Conservation (phyloP, 2,113 vertebrate species). For the Bothrops jararaca region DNA sequence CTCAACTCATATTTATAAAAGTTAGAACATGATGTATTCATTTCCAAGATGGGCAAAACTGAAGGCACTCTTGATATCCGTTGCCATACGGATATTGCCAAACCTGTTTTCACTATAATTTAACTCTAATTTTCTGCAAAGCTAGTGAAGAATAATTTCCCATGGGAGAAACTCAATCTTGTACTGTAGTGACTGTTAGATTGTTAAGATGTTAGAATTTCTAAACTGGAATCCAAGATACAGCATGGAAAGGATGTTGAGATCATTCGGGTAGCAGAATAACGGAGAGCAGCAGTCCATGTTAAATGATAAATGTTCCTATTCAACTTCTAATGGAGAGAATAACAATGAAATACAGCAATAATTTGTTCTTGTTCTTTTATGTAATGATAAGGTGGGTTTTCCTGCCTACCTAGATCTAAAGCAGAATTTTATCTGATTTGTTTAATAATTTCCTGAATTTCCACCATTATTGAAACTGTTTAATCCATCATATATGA, state of each 20-base stretch:
- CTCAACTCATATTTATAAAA: conserved; percentile 24
- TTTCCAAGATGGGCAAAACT: conserved; percentile 31
- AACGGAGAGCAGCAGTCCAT: neutral
- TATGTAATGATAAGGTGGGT: conserved; percentile 17
- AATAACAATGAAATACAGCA: conserved; percentile 31
- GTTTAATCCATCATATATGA: conserved; percentile 71
- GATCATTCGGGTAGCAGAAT: neutral
- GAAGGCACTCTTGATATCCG: conserved; percentile 10
- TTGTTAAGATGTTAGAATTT: neutral
- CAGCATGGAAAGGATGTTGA: neutral
- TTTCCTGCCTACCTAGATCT: conserved; percentile 12
- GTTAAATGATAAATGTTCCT: neutral
- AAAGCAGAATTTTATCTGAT: conserved; percentile 50
- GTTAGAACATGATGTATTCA: conserved; percentile 6
- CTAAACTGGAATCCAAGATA: neutral
- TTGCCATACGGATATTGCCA: conserved; percentile 5
- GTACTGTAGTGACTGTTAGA: conserved; percentile 5
- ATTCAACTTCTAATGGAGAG: conserved; percentile 4
- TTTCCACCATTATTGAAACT: conserved; percentile 68
- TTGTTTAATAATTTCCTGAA: conserved; percentile 62
- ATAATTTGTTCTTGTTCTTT: conserved; percentile 30
- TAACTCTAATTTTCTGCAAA: neutral
- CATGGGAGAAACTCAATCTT: neutral
- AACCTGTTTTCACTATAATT: conserved; percentile 2
- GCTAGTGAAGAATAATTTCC: conserved; percentile 12